Evolutionary conservation across 2,113 vertebrate genomes (phyloP).

Genomic region (Danionella cerebrum): DNA sequence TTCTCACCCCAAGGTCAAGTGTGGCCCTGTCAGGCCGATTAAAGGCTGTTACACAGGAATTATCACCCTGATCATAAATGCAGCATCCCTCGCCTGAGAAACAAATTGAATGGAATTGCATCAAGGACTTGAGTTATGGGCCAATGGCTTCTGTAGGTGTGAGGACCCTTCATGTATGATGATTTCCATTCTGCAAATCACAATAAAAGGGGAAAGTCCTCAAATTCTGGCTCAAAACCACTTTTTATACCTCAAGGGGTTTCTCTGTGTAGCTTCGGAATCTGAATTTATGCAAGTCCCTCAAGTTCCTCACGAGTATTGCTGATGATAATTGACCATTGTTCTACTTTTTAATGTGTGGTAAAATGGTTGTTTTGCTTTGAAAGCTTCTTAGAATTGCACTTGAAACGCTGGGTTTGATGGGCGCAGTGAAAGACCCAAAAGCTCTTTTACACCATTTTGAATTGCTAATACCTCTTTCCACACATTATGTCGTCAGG

Average conservation of each 20-base stretch:
- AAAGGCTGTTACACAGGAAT: conserved; percentile 20
- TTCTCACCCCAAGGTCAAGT: conserved; percentile 30
- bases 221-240: neutral
- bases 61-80: conserved; percentile 15
- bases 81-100: neutral
- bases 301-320: neutral
- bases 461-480: neutral
- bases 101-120: conserved; percentile 15
- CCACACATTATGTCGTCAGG: neutral
- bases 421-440: neutral
- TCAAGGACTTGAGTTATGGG: neutral
- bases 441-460: conserved; percentile 17
- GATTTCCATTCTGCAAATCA: neutral
- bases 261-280: neutral
- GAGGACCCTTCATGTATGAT: neutral
- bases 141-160: neutral
- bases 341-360: neutral
- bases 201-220: neutral
- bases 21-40: conserved; percentile 22
- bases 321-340: neutral
- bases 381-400: conserved; percentile 3
- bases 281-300: too few relatives aligned
- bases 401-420: neutral
- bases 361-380: neutral
- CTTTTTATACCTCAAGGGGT: neutral